Percentiles rank a stretch among this genome's conserved stretches.
These are phyloP conservation scores for Drosophila pseudotakahashii DNA, from an alignment of 2,888 invertebrate species.

Conservation along the genomic window DNA sequence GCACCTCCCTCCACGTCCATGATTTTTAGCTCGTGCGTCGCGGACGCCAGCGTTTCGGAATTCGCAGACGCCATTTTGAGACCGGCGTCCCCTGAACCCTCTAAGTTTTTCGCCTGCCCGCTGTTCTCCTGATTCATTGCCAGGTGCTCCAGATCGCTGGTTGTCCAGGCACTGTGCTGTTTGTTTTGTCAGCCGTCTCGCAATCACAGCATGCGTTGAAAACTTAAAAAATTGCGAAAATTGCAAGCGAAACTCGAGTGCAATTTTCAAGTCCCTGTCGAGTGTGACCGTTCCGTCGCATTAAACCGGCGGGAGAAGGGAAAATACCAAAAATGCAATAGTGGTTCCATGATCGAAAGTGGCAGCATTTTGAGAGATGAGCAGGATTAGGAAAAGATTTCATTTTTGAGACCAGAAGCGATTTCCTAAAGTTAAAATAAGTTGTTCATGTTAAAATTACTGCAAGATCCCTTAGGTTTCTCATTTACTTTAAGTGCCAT, in stretches of 20 bases:
- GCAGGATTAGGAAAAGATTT: too few species aligned
- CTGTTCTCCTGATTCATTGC: slow-evolving; percentile 15
- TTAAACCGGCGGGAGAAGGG: background rate
- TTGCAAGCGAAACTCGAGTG: slow-evolving; percentile 10
- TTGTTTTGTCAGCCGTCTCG: background rate
- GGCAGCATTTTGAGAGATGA: too few species aligned
- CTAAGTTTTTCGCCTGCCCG: background rate
- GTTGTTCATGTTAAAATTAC: too few species aligned
- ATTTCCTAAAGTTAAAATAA: too few species aligned
- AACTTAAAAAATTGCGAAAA: background rate
- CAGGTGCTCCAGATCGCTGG: background rate
- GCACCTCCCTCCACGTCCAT: slow-evolving; percentile 62
- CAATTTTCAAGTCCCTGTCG: background rate
- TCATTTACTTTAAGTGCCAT: too few species aligned
- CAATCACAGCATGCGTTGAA: slow-evolving; percentile 18
- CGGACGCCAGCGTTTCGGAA: slow-evolving; percentile 7
- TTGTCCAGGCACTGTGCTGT: background rate
- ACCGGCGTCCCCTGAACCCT: slow-evolving; percentile 41
- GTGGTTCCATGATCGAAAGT: background rate
- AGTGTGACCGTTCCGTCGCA: slow-evolving; percentile 2
- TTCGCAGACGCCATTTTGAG: slow-evolving; percentile 70
- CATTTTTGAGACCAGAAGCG: too few species aligned
- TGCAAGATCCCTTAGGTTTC: too few species aligned
- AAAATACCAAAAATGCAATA: background rate
- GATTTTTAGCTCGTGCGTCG: slow-evolving; percentile 60